Evolutionary conservation across 2,888 invertebrate genomes (phyloP).

Genomic region (Drosophila lacicola): DNA sequence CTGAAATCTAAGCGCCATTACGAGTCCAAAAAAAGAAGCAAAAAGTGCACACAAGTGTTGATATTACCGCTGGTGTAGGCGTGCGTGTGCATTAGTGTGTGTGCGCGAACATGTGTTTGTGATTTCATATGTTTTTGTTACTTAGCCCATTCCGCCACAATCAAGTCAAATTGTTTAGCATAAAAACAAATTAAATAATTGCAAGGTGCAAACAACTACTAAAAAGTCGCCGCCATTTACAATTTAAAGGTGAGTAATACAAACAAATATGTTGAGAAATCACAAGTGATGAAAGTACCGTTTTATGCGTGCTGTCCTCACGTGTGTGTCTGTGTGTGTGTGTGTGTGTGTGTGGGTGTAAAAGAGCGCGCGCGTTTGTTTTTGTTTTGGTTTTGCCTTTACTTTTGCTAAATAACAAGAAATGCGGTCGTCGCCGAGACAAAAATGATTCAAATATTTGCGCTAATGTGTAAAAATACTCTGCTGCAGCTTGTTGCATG

Average conservation of each 20-base stretch:
- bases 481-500: slow-evolving; percentile 66
- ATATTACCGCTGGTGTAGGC: slow-evolving; percentile 43
- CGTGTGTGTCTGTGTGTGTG: slow-evolving; percentile 11
- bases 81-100: slow-evolving; percentile 34
- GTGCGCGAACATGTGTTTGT: slow-evolving; percentile 58
- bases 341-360: slow-evolving; percentile 36
- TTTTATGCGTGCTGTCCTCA: slow-evolving; percentile 23
- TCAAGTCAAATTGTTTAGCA: slow-evolving; percentile 34
- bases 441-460: slow-evolving; percentile 65
- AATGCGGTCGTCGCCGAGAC: slow-evolving; percentile 56
- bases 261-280: slow-evolving; percentile 41
- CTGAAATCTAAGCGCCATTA: slow-evolving; percentile 45
- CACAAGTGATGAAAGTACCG: slow-evolving; percentile 55
- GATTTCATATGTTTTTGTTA: slow-evolving; percentile 60
- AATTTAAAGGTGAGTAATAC: slow-evolving; percentile 59
- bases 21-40: slow-evolving; percentile 34
- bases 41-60: slow-evolving; percentile 55
- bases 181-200: slow-evolving; percentile 40
- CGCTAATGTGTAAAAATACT: slow-evolving; percentile 69
- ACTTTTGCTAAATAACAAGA: slow-evolving; percentile 49
- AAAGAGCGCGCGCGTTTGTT: slow-evolving; percentile 49
- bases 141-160: slow-evolving; percentile 55
- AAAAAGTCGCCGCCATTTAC: slow-evolving; percentile 38
- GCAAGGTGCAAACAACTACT: slow-evolving; percentile 22
- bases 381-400: slow-evolving; percentile 51